Evolutionary conservation across 2,113 vertebrate species (phyloP).

Genomic region (Poicephalus meyeri): DNA sequence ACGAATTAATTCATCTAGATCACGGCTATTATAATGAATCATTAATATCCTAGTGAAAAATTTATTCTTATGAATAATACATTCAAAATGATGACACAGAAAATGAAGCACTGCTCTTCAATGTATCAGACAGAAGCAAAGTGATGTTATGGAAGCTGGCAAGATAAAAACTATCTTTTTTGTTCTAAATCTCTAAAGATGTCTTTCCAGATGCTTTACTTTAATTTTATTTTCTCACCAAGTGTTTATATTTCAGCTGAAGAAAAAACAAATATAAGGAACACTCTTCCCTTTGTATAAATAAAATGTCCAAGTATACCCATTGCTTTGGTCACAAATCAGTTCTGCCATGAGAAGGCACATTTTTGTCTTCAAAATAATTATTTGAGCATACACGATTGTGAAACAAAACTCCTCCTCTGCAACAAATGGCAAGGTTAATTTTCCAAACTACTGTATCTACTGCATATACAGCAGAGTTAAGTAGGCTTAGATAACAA

Average conservation of each 20-base stretch:
- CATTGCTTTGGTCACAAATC: neutral
- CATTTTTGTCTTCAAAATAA: neutral
- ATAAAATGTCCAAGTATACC: neutral
- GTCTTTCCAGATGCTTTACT: neutral
- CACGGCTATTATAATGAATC: constrained; percentile 73
- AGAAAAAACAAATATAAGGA: neutral
- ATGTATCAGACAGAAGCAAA: constrained; percentile 40
- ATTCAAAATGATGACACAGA: constrained; percentile 66
- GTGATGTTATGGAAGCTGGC: neutral
- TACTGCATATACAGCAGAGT: neutral
- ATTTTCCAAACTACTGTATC: neutral
- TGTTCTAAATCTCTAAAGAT: neutral
- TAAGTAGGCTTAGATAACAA: neutral
- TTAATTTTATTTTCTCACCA: neutral
- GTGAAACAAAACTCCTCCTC: neutral
- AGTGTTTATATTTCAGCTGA: neutral
- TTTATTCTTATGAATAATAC: constrained; percentile 73
- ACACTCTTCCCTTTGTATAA: neutral
- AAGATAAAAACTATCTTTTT: neutral
- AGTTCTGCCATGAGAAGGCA: neutral
- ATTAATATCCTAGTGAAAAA: constrained; percentile 74
- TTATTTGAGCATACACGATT: neutral
- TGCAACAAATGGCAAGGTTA: neutral
- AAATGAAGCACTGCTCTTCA: constrained; percentile 68
- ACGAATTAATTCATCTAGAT: constrained; percentile 58